Base-by-base conservation (phyloP, 1,140 invertebrate genomes). In the Mycetomoellerius zeteki region DNA sequence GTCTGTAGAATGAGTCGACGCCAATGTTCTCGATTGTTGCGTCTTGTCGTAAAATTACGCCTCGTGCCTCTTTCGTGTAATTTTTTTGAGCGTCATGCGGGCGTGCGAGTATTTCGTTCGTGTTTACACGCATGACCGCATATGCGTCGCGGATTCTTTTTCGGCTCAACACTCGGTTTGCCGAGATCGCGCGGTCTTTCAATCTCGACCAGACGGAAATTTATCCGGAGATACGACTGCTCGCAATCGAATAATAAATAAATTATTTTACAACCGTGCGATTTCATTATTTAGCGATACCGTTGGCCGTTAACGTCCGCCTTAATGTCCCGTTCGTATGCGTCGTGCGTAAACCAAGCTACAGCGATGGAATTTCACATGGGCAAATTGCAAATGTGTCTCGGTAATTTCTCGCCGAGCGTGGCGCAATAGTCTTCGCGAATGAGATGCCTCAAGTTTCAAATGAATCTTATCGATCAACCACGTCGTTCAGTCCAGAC, bases 231-330 rank as follows among this genome's bases (percentile, higher is more conserved):
- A 56, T 33, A 85, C 71, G 54, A 54, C 24, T 60, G 43, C n/a
- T 47, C 54, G 47, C 76, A 33, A 82, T 86, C 88, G 84, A 92
- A 90, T 88, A 92, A 93, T 93, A 93, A 94, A 93, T 92, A 93
- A 93, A 93, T 93, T 90, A 89, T 91, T 93, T 93, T 91, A 92
- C 73, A 84, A 52, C 86, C 54, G 30, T 54, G 69, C 80, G 80
- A 92, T 93, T 93, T 92, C 89, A 91, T 93, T 93, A 92, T 94
- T 92, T 89, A 92, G 88, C 89, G 81, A 91, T 92, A 92, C 75
- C 58, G 64, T 10, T 27, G 69, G 65, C 89, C 87, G 91, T 94
- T 93, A 94, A 90, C 82, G 89, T 91, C 86, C 78, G 60, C 30
- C 75, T 89, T 90, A 92, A 92, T 89, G 84, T 88, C 64, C 43